Conservation (phyloP, 2,113 vertebrate species). For the Pseudonaja textilis region DNA sequence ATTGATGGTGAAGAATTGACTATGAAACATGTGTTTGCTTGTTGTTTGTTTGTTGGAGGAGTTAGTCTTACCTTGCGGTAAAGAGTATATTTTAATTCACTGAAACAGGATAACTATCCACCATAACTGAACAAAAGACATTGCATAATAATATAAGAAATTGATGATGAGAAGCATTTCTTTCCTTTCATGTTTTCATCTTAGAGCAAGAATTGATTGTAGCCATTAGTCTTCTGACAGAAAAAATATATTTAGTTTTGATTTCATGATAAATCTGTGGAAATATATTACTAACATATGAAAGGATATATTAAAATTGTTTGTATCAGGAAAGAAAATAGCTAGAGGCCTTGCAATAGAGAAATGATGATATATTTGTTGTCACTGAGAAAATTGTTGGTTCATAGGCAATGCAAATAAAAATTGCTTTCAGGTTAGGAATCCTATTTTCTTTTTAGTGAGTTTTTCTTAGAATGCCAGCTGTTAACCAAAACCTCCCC, state of each 20-base stretch:
- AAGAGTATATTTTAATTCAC: neutral
- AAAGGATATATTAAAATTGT: constrained; percentile 25
- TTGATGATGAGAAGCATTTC: neutral
- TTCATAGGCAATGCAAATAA: constrained; percentile 34
- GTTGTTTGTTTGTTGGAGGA: neutral
- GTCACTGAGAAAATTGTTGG: constrained; percentile 42
- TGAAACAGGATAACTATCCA: neutral
- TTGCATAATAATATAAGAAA: constrained; percentile 1
- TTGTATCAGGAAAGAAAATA: constrained; percentile 32
- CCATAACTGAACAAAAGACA: neutral
- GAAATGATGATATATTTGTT: constrained; percentile 52
- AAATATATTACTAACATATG: constrained; percentile 27
- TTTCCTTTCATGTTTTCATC: constrained; percentile 9
- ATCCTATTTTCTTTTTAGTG: constrained; percentile 32
- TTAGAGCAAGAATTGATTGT: constrained; percentile 20
- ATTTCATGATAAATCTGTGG: constrained; percentile 28
- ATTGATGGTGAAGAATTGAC: neutral
- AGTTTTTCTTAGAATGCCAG: constrained; percentile 31
- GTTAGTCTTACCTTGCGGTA: neutral
- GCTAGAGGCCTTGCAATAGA: constrained; percentile 25
- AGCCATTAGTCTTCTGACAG: constrained; percentile 29
- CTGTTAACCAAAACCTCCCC: constrained; percentile 16
- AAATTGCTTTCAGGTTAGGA: constrained; percentile 24
- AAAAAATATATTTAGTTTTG: constrained; percentile 28
- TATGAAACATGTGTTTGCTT: too few relatives aligned